Conservation (phyloP, 2,113 vertebrate species). For the Sialia sialis region DNA sequence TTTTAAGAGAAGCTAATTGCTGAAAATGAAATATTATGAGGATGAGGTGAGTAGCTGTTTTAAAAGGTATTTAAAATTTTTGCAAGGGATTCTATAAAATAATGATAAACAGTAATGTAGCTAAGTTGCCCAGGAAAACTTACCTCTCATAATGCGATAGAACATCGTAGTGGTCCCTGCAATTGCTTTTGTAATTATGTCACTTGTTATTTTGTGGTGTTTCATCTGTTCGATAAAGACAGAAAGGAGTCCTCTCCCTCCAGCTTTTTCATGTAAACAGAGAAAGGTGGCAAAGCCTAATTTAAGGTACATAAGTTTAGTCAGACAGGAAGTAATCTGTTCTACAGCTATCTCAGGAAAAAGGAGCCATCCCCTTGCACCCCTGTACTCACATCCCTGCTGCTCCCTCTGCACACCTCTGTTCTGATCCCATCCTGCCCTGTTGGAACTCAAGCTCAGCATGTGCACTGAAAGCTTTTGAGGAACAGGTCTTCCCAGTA, state of each 20-base stretch:
- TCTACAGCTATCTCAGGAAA: not conserved
- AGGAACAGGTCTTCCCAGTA: not conserved
- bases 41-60: not conserved
- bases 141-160: fast-evolving
- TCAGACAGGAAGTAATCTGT: not conserved
- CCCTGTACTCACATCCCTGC: fast-evolving
- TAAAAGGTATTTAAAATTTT: not conserved
- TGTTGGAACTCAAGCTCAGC: not conserved
- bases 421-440: not conserved
- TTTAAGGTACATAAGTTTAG: not conserved
- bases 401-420: not conserved
- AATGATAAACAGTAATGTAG: not conserved
- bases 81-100: not conserved
- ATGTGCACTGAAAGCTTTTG: not conserved
- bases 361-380: not conserved
- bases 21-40: not conserved
- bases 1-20: not conserved
- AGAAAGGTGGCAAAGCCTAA: not conserved
- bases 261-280: not conserved
- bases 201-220: not conserved
- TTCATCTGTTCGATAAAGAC: not conserved
- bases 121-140: not conserved
- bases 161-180: not conserved
- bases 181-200: not conserved
- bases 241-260: not conserved